Conservation (phyloP, 2,113 vertebrate genomes). For the Butorides virescens region DNA sequence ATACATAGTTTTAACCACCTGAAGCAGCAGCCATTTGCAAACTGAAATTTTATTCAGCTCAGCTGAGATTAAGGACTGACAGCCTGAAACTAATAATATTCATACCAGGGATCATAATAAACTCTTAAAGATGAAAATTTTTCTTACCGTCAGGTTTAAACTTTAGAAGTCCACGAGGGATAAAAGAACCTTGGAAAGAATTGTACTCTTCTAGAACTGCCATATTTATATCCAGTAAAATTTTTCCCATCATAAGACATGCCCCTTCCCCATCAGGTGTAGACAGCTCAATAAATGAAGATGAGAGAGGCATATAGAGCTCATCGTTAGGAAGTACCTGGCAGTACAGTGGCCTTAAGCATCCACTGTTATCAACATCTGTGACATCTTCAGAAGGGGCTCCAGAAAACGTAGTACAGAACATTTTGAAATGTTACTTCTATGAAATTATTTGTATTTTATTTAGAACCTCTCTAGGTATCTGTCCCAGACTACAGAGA, state of each 20-base stretch:
- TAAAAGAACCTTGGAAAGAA: slow-evolving; percentile 28
- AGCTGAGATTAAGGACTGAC: not conserved
- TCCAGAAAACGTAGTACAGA: slow-evolving; percentile 68
- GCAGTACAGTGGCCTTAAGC: slow-evolving; percentile 79
- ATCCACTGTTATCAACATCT: slow-evolving; percentile 63
- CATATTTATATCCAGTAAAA: slow-evolving; percentile 73
- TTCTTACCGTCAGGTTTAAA: slow-evolving; percentile 50
- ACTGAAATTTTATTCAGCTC: not conserved
- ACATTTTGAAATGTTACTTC: slow-evolving; percentile 1
- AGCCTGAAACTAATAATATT: not conserved
- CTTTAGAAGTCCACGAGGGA: slow-evolving; percentile 30
- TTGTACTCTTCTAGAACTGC: slow-evolving; percentile 56
- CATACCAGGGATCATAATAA: not conserved
- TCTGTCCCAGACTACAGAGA: not conserved
- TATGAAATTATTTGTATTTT: not conserved
- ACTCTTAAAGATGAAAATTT: not conserved
- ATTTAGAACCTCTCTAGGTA: not conserved
- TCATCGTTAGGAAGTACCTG: slow-evolving; percentile 82
- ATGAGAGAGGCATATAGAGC: slow-evolving; percentile 68
- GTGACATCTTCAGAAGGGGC: slow-evolving; percentile 69
- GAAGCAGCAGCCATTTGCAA: not conserved
- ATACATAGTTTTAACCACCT: not conserved
- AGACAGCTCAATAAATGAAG: slow-evolving; percentile 47
- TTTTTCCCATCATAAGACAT: slow-evolving; percentile 67
- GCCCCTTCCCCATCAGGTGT: slow-evolving; percentile 52